Evolutionary conservation across 2,888 invertebrate genomes (phyloP).

Genomic region (Scrobipalpa atriplicella): DNA sequence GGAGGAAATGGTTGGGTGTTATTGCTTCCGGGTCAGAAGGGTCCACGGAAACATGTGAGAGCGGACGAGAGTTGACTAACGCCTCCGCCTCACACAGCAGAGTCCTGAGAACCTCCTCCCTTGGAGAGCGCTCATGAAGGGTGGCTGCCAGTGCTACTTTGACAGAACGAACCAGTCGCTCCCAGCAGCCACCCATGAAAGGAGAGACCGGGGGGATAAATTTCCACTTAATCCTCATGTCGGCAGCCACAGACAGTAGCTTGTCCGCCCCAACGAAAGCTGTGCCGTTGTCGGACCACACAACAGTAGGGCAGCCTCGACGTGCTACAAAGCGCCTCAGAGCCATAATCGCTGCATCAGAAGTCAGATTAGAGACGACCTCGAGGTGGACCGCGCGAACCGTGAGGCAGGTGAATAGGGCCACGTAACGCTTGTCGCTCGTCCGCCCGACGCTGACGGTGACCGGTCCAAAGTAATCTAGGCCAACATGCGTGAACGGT

Average conservation of each 20-base stretch:
- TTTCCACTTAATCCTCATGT: neutral
- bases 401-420: no score
- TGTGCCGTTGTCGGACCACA: neutral
- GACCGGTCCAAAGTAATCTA: no score
- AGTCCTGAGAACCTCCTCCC: constrained; percentile 10
- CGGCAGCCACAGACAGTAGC: no score
- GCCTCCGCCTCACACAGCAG: constrained; percentile 5
- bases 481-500: no score
- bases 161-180: constrained; percentile 17
- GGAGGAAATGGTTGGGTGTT: constrained; percentile 18
- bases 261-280: neutral
- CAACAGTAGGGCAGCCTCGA: no score
- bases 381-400: no score
- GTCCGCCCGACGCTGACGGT: no score
- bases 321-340: no score
- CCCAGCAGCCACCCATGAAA: constrained; percentile 23
- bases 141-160: constrained; percentile 24
- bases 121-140: neutral
- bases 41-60: constrained; percentile 15
- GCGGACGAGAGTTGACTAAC: constrained; percentile 24
- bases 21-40: constrained; percentile 6
- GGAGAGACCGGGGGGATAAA: constrained; percentile 2
- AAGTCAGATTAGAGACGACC: no score
- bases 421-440: no score
- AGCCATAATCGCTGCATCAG: no score